phyloP scores from a whole-genome alignment of 2,113 vertebrate species.

The Enhydra lutris region DNA sequence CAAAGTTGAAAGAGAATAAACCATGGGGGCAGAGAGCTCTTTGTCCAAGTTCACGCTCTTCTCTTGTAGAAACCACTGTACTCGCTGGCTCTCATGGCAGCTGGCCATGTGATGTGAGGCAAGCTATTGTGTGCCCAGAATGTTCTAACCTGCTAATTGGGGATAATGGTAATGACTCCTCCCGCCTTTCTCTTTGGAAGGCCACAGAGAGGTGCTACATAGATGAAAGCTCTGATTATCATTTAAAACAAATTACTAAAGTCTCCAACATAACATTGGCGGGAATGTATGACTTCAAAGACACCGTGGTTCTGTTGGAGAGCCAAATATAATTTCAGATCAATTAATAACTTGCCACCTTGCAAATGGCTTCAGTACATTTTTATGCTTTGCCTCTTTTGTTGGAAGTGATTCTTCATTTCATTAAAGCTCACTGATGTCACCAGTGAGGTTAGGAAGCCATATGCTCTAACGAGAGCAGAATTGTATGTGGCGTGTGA shows the following conservation, averaged over 20 bases:
- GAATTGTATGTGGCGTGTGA: neutral
- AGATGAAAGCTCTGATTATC: constrained; percentile 8
- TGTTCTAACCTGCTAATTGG: neutral
- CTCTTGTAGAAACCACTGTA: neutral
- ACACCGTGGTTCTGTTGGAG: neutral
- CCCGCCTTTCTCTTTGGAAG: neutral
- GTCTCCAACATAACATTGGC: neutral
- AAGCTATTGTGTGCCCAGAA: neutral
- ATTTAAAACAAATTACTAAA: neutral
- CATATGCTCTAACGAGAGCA: neutral
- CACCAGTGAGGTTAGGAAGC: neutral
- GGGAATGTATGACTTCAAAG: neutral
- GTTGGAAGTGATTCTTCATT: neutral
- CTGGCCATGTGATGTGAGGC: neutral
- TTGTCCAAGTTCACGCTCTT: neutral
- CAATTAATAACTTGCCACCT: neutral
- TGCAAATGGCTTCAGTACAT: neutral
- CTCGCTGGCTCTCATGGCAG: neutral
- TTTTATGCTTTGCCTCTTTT: neutral
- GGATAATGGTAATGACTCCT: neutral
- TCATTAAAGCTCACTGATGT: neutral
- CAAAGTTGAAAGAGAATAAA: neutral
- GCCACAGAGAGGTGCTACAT: neutral
- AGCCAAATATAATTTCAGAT: neutral
- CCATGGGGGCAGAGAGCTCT: neutral